Base-by-base conservation (phyloP, 35 echinoderm and acorn worm genomes). In the Ophioderma brevispina region DNA sequence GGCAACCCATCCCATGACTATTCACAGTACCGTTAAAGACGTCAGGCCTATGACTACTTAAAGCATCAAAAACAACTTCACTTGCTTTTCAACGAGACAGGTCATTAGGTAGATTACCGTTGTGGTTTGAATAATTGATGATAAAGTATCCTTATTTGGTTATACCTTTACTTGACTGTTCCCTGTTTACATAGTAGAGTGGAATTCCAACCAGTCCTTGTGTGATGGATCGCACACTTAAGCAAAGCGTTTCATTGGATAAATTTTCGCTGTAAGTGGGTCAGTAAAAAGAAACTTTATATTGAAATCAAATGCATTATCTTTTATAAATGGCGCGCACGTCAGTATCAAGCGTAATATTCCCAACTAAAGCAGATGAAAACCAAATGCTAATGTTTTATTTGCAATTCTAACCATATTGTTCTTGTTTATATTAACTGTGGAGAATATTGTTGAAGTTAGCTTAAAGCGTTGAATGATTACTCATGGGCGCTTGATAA, bases 81-180 rank as follows among this genome's bases (percentile, higher is more conserved):
- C 59, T 70, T 70, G 28, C 59, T 70, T 70, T 70, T 18, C 28
- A 70, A 25, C 59, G 28, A 70, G 15, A 30, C 59, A 70, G 59
- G 59, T 70, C 59, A 70, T 70, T 70, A 70, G 59, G n/a, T 25
- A 70, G 59, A 70, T 70, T 70, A 70, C 59, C 59, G 28, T 30
- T 13, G 59, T 70, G 15, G 59, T 25, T 25, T 70, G 59, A 70
- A 70, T 70, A 70, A 70, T 70, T 70, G 59, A 70, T 70, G 59
- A 70, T 25, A 70, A 70, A 70, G 59, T 70, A 70, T 70, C 59
- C 59, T 70, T 18, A 70, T 70, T 70, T 70, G 59, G 59, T 70
- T 70, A 70, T 70, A 25, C 59, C 15, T 70, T 70, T 70, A 46
- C n/a, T 70, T 30, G 15, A 70, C 59, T 70, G 3, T 70, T 70